Conservation (phyloP, 2,113 vertebrate genomes). For the Nesogale talazaci region DNA sequence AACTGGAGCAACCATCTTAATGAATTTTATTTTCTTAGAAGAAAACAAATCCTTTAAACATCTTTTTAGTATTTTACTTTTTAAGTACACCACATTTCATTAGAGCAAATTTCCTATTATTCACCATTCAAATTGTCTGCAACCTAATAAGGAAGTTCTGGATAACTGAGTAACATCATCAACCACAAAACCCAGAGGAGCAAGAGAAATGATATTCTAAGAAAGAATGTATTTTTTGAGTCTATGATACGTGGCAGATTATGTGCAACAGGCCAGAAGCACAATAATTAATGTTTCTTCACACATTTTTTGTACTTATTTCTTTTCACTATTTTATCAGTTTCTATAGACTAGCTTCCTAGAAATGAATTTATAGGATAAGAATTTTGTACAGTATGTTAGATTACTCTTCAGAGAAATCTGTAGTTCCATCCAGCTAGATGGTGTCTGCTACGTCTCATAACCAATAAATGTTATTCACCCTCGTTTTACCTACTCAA, state of each 20-base stretch:
- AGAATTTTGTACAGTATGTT: neutral
- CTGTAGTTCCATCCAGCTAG: neutral
- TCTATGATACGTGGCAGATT: neutral
- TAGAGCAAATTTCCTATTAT: neutral
- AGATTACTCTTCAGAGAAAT: neutral
- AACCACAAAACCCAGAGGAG: neutral
- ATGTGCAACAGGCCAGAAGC: neutral
- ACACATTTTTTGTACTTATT: slow-evolving; percentile 8
- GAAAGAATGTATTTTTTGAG: neutral
- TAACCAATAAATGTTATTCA: neutral
- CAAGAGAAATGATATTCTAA: slow-evolving; percentile 1
- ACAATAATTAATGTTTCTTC: neutral
- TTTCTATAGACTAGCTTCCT: neutral
- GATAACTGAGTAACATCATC: neutral
- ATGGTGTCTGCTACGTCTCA: neutral
- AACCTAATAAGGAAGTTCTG: neutral
- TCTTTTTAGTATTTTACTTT: neutral
- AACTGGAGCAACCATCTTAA: neutral
- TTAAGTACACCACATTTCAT: neutral
- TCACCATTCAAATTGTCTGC: neutral
- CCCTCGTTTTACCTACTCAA: neutral
- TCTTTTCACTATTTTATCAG: neutral
- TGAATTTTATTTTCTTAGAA: neutral
- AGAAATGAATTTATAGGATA: slow-evolving; percentile 8
- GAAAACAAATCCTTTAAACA: neutral